Conservation (phyloP, 2,113 vertebrate species). For the Oreochromis spilurus region DNA sequence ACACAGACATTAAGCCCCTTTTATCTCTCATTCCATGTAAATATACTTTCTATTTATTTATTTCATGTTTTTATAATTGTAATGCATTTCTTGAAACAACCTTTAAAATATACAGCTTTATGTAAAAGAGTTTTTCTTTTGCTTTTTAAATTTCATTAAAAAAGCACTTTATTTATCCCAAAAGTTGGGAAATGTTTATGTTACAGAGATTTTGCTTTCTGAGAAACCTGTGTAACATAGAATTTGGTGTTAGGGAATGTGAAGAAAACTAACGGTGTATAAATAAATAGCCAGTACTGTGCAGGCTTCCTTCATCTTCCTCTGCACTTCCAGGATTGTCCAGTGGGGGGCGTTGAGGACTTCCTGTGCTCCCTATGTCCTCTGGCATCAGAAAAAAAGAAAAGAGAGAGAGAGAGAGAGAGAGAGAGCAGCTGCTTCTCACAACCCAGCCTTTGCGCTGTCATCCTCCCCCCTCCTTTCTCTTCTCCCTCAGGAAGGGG, state of each 20-base stretch:
- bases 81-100: background rate
- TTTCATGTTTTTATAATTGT: background rate
- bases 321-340: background rate
- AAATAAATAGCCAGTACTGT: background rate
- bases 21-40: background rate
- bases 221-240: background rate
- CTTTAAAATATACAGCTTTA: background rate
- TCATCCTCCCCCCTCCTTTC: conserved; percentile 45
- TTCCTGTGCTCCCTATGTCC: background rate
- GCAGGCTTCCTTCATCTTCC: background rate
- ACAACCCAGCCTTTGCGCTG: conserved; percentile 34
- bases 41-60: background rate
- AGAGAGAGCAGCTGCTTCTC: conserved; percentile 19
- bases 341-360: background rate
- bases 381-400: background rate
- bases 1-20: background rate
- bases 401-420: background rate
- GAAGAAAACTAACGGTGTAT: background rate
- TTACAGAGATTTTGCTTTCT: background rate
- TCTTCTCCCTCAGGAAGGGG: conserved; percentile 3
- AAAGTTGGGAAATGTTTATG: background rate
- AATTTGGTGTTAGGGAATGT: background rate
- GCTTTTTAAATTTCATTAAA: background rate
- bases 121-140: background rate
- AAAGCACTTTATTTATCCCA: background rate